phyloP scores from a whole-genome alignment of 1,140 invertebrate genomes.

The Stegodyphus dumicola region DNA sequence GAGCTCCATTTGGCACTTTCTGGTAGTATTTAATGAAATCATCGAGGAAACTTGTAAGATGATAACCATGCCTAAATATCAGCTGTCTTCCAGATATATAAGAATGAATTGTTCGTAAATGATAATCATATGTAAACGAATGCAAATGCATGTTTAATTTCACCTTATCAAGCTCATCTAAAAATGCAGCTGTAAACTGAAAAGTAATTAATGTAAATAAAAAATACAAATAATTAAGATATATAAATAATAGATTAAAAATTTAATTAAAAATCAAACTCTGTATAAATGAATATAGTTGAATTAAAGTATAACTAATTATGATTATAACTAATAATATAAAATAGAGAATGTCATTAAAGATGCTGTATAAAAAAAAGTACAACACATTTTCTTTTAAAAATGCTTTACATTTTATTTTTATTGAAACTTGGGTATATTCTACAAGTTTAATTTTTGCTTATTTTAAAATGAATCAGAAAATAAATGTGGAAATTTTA shows the following conservation, averaged over 20 bases:
- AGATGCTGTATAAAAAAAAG: no score
- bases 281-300: neutral
- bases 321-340: neutral
- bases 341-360: no score
- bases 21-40: conserved; percentile 88
- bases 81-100: conserved; percentile 77
- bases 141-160: conserved; percentile 82
- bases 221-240: conserved; percentile 2
- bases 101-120: conserved; percentile 79
- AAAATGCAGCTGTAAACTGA: conserved; percentile 78
- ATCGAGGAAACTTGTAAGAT: conserved; percentile 81
- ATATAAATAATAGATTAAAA: neutral
- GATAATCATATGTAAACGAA: conserved; percentile 90
- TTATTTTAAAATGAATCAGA: no score
- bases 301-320: no score
- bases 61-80: conserved; percentile 77
- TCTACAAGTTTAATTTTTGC: no score
- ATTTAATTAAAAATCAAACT: neutral
- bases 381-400: no score
- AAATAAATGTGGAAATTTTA: no score
- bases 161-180: conserved; percentile 82
- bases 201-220: conserved; percentile 49
- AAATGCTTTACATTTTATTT: no score
- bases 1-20: conserved; percentile 84
- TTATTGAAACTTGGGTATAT: no score